These are phyloP conservation scores for Ctenicera cuprea DNA, from an alignment of 2,888 invertebrate species.

Conservation along the genomic window DNA sequence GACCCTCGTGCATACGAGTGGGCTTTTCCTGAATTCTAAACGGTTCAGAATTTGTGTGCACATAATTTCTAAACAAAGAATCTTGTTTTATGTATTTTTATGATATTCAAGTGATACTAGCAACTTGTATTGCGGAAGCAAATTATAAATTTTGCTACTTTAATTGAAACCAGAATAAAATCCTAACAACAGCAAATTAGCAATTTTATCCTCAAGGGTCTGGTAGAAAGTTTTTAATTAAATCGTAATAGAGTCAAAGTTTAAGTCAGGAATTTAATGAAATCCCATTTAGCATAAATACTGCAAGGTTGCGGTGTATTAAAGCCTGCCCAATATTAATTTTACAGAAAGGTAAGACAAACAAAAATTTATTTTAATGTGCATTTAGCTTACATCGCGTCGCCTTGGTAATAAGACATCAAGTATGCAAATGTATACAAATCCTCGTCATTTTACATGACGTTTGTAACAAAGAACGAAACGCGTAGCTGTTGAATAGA, in stretches of 20 bases:
- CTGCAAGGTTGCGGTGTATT: not conserved
- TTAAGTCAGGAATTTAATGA: constrained; percentile 33
- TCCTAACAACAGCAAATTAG: constrained; percentile 32
- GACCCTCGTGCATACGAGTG: not conserved
- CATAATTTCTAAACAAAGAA: not conserved
- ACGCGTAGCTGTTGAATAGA: constrained; percentile 36
- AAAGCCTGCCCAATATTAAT: constrained; percentile 31
- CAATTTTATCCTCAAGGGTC: constrained; percentile 28
- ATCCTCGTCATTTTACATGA: constrained; percentile 40
- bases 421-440: constrained; percentile 43
- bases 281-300: constrained; percentile 30
- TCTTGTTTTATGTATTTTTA: not conserved
- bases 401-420: constrained; percentile 19
- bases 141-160: not conserved
- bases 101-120: not conserved
- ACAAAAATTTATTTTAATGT: constrained; percentile 22
- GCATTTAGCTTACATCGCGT: not conserved
- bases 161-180: constrained; percentile 28
- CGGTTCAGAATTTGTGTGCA: constrained; percentile 1
- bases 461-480: constrained; percentile 36
- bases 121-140: not conserved
- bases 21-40: constrained; percentile 13
- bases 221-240: constrained; percentile 32
- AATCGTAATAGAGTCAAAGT: constrained; percentile 35
- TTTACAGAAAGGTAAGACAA: constrained; percentile 22